Evolutionary conservation across 2,888 invertebrate species (phyloP).

Genomic region (Apotomis betuletana): DNA sequence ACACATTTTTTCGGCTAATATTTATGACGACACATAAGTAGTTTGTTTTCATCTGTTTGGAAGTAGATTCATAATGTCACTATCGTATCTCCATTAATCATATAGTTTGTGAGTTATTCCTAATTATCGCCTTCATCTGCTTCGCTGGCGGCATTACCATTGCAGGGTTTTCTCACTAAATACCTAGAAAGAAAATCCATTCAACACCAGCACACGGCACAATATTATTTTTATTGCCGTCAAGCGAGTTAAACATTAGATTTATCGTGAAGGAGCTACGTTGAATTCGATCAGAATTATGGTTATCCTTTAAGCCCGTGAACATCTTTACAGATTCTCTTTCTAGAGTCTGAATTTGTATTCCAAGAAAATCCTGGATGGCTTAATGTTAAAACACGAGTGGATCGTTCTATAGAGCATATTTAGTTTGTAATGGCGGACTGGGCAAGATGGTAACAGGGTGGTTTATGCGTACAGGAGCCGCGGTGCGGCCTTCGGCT

Average conservation of each 20-base stretch:
- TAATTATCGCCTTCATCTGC: conserved; percentile 37
- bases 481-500: conserved; percentile 84
- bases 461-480: conserved; percentile 82
- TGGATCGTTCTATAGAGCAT: conserved; percentile 23
- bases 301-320: conserved; percentile 7
- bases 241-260: conserved; percentile 5
- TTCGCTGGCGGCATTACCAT: conserved; percentile 43
- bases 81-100: conserved; percentile 3
- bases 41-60: conserved; percentile 7
- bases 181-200: conserved; percentile 35
- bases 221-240: conserved; percentile 12
- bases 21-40: conserved; percentile 12
- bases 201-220: neutral
- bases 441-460: conserved; percentile 67
- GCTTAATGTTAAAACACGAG: conserved; percentile 13
- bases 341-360: conserved; percentile 26
- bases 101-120: conserved; percentile 24
- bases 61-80: conserved; percentile 23
- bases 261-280: conserved; percentile 18
- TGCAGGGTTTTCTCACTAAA: conserved; percentile 35
- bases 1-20: conserved; percentile 6
- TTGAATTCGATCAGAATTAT: conserved; percentile 17
- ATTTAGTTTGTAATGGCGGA: conserved; percentile 34
- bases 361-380: conserved; percentile 34
- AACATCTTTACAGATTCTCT: conserved; percentile 27